phyloP scores from a whole-genome alignment of 2,797 vertebrate genomes.

The Nasua narica region DNA sequence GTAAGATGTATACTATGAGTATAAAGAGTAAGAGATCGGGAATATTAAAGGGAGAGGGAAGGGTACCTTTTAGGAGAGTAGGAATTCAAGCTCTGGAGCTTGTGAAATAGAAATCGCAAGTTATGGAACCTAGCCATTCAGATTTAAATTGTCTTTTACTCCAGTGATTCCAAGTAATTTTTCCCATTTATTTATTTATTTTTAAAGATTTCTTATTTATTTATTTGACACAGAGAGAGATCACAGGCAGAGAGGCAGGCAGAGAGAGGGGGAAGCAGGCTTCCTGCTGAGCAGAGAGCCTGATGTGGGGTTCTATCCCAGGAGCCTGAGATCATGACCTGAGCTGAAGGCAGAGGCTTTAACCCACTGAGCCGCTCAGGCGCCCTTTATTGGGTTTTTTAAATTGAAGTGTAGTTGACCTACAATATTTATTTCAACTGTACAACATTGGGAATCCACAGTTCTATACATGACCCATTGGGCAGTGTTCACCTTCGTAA shows the following conservation, averaged over 20 bases:
- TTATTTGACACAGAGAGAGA: no score
- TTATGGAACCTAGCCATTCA: neutral
- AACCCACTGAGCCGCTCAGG: no score
- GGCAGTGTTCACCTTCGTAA: neutral
- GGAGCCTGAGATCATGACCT: no score
- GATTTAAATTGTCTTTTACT: constrained; percentile 22
- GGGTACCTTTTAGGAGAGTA: neutral
- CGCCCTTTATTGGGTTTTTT: no score
- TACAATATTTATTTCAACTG: neutral
- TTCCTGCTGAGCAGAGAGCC: no score
- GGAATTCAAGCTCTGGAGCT: neutral
- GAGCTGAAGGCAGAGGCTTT: no score
- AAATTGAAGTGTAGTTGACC: neutral
- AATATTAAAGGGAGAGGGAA: neutral
- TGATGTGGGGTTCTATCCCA: no score
- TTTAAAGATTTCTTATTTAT: no score
- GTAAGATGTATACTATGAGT: neutral
- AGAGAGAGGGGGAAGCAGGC: no score
- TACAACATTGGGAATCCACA: neutral
- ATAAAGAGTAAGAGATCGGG: neutral
- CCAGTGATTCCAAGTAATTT: neutral
- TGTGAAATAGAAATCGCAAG: neutral
- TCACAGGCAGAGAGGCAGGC: no score
- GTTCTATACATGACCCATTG: neutral
- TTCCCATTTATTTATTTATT: neutral